These are phyloP conservation scores for Acanthurus leucopareius DNA, from an alignment of 2,797 vertebrate species.

Conservation along the genomic window DNA sequence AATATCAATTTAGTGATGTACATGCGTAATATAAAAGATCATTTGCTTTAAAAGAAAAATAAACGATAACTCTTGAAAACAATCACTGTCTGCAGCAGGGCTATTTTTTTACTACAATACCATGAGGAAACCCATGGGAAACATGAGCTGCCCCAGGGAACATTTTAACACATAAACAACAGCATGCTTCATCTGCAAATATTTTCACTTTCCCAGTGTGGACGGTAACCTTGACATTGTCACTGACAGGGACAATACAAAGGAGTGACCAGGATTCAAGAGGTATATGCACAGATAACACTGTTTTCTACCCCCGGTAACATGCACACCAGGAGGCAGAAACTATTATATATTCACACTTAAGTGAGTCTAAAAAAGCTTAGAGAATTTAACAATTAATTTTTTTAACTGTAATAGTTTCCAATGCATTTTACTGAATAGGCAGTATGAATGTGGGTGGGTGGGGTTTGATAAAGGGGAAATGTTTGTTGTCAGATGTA, in stretches of 20 bases:
- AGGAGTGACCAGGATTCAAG: conserved; percentile 9
- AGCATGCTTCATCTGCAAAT: conserved; percentile 82
- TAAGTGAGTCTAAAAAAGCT: background rate
- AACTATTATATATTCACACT: background rate
- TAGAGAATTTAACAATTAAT: too few species aligned
- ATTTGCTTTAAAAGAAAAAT: conserved; percentile 6
- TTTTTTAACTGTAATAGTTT: too few species aligned
- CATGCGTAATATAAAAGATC: background rate
- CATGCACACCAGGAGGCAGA: background rate
- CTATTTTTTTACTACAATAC: conserved; percentile 4
- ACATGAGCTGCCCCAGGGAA: conserved; percentile 44
- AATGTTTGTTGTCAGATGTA: too few species aligned
- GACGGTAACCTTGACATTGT: conserved; percentile 68
- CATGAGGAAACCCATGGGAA: conserved; percentile 38
- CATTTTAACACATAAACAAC: conserved; percentile 72
- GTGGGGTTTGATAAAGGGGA: too few species aligned
- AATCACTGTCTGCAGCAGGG: conserved; percentile 1
- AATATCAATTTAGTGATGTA: background rate
- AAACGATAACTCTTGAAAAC: background rate
- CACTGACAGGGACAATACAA: conserved; percentile 19
- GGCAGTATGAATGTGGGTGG: too few species aligned
- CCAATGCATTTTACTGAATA: too few species aligned
- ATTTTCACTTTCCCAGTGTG: conserved; percentile 71
- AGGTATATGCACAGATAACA: background rate
- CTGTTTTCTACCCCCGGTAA: too few species aligned